A percentile compares a stretch with the other conserved stretches of the same genome.
These are phyloP conservation scores for Epizoanthus stellaris DNA, from an alignment of 92 coral and sea anemone species.

Conservation along the genomic window DNA sequence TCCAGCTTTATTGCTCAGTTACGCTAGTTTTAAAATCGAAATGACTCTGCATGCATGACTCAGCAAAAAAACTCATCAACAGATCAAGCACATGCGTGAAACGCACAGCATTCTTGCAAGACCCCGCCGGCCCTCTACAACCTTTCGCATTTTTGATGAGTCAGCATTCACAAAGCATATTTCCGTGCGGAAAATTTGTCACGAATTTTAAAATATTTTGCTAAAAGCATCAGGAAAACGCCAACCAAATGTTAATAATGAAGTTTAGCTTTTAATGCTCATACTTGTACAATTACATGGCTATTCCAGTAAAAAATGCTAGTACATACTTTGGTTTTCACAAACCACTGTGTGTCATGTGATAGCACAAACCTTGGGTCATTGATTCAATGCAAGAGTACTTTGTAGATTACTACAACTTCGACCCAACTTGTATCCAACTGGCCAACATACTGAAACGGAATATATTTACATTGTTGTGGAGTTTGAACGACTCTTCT, in stretches of 20 bases:
- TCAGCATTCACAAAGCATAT: slow-evolving; percentile 41
- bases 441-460: background rate
- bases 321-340: too few species aligned
- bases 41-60: slow-evolving; percentile 1
- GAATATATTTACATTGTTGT: slow-evolving; percentile 21
- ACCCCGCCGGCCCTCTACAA: slow-evolving; percentile 12
- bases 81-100: background rate
- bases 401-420: slow-evolving; percentile 31
- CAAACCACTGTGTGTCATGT: slow-evolving; percentile 8
- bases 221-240: too few species aligned
- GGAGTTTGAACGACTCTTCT: background rate
- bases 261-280: slow-evolving; percentile 22
- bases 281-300: background rate
- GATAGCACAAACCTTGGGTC: slow-evolving; percentile 44
- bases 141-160: slow-evolving; percentile 35
- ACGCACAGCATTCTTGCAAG: slow-evolving; percentile 21
- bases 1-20: too few species aligned
- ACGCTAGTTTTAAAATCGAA: background rate
- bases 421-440: slow-evolving; percentile 1
- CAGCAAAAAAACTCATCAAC: slow-evolving; percentile 10
- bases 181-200: background rate
- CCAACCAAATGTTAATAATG: background rate
- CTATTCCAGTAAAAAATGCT: slow-evolving; percentile 30
- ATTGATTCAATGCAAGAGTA: slow-evolving; percentile 83
- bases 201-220: background rate